A percentile compares a stretch with the other conserved stretches of the same genome.
These are phyloP conservation scores for Poecilia wingei DNA, from an alignment of 2,797 vertebrate genomes.

Conservation along the genomic window DNA sequence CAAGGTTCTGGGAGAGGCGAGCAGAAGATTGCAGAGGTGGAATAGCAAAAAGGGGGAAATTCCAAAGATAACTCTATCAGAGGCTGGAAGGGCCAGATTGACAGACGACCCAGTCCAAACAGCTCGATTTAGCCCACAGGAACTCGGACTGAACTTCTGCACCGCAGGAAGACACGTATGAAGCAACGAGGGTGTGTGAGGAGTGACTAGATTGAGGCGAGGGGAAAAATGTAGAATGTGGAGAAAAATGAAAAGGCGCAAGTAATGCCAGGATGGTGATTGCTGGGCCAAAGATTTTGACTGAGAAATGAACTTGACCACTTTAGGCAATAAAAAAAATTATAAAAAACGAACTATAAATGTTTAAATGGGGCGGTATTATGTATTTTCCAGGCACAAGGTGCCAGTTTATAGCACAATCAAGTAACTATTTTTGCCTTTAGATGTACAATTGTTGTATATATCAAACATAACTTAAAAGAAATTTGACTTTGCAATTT, in stretches of 20 bases:
- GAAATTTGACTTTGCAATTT: too few relatives aligned
- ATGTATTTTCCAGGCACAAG: too few relatives aligned
- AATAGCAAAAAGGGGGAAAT: slow-evolving; percentile 67
- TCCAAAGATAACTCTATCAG: slow-evolving; percentile 73
- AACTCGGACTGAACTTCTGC: slow-evolving; percentile 58
- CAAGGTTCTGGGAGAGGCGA: slow-evolving; percentile 26
- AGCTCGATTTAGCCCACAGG: slow-evolving; percentile 54
- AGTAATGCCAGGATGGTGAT: slow-evolving; percentile 7
- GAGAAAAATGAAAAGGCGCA: slow-evolving; percentile 4
- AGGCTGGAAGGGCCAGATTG: slow-evolving; percentile 60
- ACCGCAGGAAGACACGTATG: slow-evolving; percentile 42
- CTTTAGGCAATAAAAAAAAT: too few relatives aligned
- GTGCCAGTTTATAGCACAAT: too few relatives aligned
- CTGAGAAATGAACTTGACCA: neutral
- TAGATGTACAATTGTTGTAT: too few relatives aligned
- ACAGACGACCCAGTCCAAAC: slow-evolving; percentile 61
- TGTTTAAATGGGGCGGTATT: neutral
- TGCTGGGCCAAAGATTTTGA: neutral
- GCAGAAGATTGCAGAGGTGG: slow-evolving; percentile 40
- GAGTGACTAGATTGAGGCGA: slow-evolving; percentile 20
- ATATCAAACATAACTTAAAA: too few relatives aligned
- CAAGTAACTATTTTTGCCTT: too few relatives aligned
- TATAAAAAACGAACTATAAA: neutral
- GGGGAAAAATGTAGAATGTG: neutral
- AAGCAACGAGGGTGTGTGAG: slow-evolving; percentile 6